These are phyloP conservation scores for Craterocephalus amniculus DNA, from an alignment of 2,797 vertebrate genomes.

Conservation along the genomic window DNA sequence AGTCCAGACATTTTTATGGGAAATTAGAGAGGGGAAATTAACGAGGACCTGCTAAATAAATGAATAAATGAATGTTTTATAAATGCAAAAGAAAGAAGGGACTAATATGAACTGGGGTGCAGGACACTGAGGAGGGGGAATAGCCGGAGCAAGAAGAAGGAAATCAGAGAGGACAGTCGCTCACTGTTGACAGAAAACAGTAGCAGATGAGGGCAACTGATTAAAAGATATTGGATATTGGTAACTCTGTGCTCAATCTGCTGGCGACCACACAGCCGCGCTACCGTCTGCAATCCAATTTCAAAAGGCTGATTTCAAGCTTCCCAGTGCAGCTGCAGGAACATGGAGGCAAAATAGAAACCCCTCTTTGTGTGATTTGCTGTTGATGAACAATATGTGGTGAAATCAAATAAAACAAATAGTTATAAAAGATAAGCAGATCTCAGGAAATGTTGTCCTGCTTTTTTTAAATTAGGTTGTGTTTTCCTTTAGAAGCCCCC, in stretches of 20 bases:
- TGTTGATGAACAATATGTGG: constrained; percentile 17
- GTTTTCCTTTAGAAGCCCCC: constrained; percentile 30
- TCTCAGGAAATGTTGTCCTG: constrained; percentile 15
- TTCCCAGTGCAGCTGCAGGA: constrained; percentile 32
- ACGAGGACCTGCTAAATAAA: not conserved
- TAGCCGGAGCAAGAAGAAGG: constrained; percentile 16
- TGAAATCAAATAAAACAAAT: constrained; percentile 21
- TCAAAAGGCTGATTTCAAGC: constrained; percentile 58
- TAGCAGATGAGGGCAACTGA: constrained; percentile 57
- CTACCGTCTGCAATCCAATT: constrained; percentile 68
- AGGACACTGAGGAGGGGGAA: constrained; percentile 32
- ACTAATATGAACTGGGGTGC: constrained; percentile 14
- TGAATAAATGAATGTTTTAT: not conserved
- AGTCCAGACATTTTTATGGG: constrained; percentile 23
- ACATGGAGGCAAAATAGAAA: constrained; percentile 33
- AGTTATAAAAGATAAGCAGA: constrained; percentile 24
- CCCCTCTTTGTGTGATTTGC: constrained; percentile 13
- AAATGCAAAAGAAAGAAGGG: not conserved
- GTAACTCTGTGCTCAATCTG: constrained; percentile 63
- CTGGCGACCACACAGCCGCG: constrained; percentile 32
- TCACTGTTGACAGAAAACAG: constrained; percentile 69
- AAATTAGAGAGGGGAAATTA: not conserved
- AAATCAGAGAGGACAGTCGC: constrained; percentile 50
- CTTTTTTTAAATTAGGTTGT: constrained; percentile 13
- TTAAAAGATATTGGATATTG: constrained; percentile 75